Base-by-base conservation (phyloP, 2,113 vertebrate genomes). In the Rhynchopsitta pachyrhyncha region DNA sequence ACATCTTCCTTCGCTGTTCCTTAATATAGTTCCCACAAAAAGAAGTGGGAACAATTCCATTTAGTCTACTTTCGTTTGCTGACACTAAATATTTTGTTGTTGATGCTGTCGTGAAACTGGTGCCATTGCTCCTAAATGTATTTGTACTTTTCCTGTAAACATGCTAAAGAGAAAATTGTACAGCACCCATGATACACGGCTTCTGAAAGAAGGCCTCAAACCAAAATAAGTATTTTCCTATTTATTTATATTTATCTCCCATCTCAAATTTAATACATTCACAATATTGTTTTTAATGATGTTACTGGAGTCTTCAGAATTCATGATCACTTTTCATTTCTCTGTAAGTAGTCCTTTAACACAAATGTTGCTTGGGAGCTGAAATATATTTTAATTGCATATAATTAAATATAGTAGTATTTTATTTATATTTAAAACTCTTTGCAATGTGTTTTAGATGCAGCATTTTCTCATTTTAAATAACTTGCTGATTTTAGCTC, bases 261-360 rank as follows among this genome's bases (percentile, higher is more conserved):
- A 39, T 87, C 62, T 69, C 25, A 90, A 88, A 94, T 90, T 83
- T 88, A 77, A 90, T 82, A 88, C 73, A 89, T 87, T 83, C 67
- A 70, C 37, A 63, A 24, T 5, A 82, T 87, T 84, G 42, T 69
- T 89, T 95, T 91, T 69, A 92, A 84, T 71, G 0, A 86, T 84
- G 17, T 8, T 9, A 42, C 15, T 47, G 35, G 49, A 84, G 16
- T 88, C 73, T 55, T 90, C 59, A 81, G 69, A 80, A 92, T 64
- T n/a, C 23, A 81, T 90, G 83, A 76, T 28, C 0, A 19, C 31
- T 57, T 91, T 77, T 84, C 52, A 83, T 92, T 96, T 92, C 60
- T 75, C 29, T 67, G 9, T 70, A 88, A 83, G 57, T 47, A 86
- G 17, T 25, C n/a, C 62, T 79, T 82, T 79, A 82, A 90, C 81